Evolutionary conservation across 2,113 vertebrate species (phyloP), one percentile per base, ranked within the genome.

Genomic region (Plectropomus leopardus): DNA sequence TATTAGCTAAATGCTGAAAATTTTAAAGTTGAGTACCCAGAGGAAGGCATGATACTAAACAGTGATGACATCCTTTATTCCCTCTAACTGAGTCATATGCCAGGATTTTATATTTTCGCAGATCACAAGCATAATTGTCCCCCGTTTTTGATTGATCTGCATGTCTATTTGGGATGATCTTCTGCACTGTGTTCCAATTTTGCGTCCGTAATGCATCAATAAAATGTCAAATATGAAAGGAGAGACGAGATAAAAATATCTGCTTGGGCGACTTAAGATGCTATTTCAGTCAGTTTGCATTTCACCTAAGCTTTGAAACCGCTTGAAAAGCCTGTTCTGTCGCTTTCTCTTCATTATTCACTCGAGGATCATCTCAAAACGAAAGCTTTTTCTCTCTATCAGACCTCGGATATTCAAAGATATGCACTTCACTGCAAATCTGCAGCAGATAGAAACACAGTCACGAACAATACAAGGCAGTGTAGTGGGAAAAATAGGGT

Each of bases 211-310:
- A 85, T 79, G 64, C 78, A 74, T 87, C 86, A 87, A 78, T 82
- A 86, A 87, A 73, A 83, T 83, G 87, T 84, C 88, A 88, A 86
- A 88, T 68, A 75, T 58, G 40, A 88, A 76, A 80, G 54, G 34
- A 65, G 51, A 64, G 50, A 58, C 44, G 42, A 78, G 87, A 80
- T 80, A 86, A 91, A 91, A 91, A 90, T 90, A 92, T 86, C 88
- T 42, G 32, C 59, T 55, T 32, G 72, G 66, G 78, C 13, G 47
- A 72, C 69, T 84, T 75, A 53, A 65, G 75, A 80, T 78, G 75
- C 78, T 89, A 92, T 92, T 91, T 88, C 48, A 86, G 84, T 82
- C 42, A 24, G 13, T 84, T 73, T 44, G 34, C 28, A 34, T 88
- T 78, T 85, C 74, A 83, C 76, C 17, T 76, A 17, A 36, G 58